Base-by-base conservation (phyloP, 2,888 invertebrate species). In the Hirtodrosophila confusa region DNA sequence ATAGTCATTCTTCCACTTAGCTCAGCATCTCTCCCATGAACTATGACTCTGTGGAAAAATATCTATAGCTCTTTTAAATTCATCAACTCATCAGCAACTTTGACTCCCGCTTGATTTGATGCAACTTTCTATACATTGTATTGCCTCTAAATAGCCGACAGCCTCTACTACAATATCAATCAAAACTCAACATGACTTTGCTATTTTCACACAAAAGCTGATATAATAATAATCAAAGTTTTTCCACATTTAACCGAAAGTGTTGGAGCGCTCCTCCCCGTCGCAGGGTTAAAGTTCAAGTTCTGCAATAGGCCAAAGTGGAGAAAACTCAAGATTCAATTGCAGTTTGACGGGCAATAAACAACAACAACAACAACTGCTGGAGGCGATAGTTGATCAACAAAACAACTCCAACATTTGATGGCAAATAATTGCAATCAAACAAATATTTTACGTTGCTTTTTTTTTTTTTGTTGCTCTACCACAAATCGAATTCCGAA, bases 281-380 rank as follows among this genome's bases (percentile, higher is more conserved):
- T 3, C 7, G 33, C 54, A 65, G 64, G 71, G 76, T 76, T 69
- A 73, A 58, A 51, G 86, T 72, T 88, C 70, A 82, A 79, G 84
- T 84, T 88, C 84, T 84, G 86, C 73, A 44, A 66, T 68, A 67
- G 63, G 68, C 53, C 58, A 83, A 31, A 33, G 17, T 17, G 44
- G 65, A 45, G 36, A 69, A 65, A 69, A 68, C 63, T 33, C 23
- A 11, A 44, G 41, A 37, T 39, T 58, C 55, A 64, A 69, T 60
- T 68, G 61, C 51, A 51, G 44, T 60, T 68, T 49, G 61, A 77
- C 50, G 51, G 63, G 47, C 9, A 53, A 40, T 17, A 31, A 51
- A 36, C 17, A 35, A 33, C 60, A 39, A 51, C 23, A 36, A 11
- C 17, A 17, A 17, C 17, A 17, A 17, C 17, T 17, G 17, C 17